Evolutionary conservation across 2,888 invertebrate species (phyloP).

Genomic region (Cantharis lateralis): DNA sequence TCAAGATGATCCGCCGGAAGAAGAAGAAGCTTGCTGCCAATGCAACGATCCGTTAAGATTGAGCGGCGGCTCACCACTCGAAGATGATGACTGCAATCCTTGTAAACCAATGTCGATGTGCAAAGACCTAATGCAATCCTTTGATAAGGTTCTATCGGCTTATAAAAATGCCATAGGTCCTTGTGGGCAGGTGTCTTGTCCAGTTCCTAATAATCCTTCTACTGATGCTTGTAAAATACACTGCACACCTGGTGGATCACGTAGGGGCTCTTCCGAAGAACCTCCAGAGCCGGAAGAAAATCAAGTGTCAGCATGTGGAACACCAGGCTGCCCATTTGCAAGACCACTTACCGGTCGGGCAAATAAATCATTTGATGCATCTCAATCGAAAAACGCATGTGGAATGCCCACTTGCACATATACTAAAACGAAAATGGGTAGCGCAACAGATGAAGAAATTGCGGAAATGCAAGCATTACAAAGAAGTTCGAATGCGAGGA

Average conservation of each 20-base stretch:
- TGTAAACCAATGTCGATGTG: conserved; percentile 47
- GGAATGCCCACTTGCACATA: conserved; percentile 49
- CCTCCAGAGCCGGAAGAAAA: neutral
- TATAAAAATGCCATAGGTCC: conserved; percentile 52
- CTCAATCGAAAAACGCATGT: conserved; percentile 41
- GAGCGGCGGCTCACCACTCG: conserved; percentile 38
- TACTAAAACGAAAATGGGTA: conserved; percentile 46
- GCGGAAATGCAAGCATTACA: conserved; percentile 27
- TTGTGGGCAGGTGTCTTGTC: conserved; percentile 50
- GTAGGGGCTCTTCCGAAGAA: neutral
- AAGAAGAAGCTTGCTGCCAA: neutral
- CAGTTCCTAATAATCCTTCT: conserved; percentile 43
- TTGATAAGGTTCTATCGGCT: conserved; percentile 46
- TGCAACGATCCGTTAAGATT: conserved; percentile 25
- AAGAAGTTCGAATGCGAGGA: conserved; percentile 23
- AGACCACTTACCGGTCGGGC: neutral
- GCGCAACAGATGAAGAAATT: conserved; percentile 44
- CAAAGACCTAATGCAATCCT: conserved; percentile 51
- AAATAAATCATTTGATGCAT: conserved; percentile 11
- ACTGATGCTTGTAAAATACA: conserved; percentile 43
- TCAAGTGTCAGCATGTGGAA: conserved; percentile 37
- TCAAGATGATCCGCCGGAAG: conserved; percentile 8
- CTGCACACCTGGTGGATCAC: conserved; percentile 31
- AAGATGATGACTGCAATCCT: conserved; percentile 24
- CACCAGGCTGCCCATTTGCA: conserved; percentile 36